These are phyloP conservation scores for Nemotelus pantherinus DNA, from an alignment of 2,888 invertebrate species.

Conservation along the genomic window DNA sequence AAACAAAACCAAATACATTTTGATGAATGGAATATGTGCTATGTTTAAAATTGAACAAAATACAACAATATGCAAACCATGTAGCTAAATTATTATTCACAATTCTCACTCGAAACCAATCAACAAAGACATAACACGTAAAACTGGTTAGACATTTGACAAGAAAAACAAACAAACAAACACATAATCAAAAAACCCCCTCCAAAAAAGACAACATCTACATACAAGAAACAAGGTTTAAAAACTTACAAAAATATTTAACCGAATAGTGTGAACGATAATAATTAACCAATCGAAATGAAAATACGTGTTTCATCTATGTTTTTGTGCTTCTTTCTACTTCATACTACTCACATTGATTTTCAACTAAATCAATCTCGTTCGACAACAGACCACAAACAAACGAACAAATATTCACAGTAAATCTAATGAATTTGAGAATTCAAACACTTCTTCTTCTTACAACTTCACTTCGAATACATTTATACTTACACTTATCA, in stretches of 20 bases:
- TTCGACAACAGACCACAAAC: no score
- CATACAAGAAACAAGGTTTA: neutral
- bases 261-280: neutral
- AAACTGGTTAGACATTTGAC: no score
- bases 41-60: slow-evolving; percentile 9
- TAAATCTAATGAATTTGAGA: no score
- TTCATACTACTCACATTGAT: slow-evolving; percentile 5
- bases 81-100: slow-evolving; percentile 13
- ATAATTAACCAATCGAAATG: neutral
- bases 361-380: neutral
- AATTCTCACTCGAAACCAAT: no score
- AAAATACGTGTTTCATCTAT: slow-evolving; percentile 19
- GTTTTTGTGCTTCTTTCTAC: slow-evolving; percentile 6
- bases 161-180: neutral
- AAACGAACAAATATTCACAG: no score
- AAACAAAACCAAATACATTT: neutral
- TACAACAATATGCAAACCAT: neutral
- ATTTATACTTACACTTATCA: neutral
- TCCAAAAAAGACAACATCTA: slow-evolving; percentile 4
- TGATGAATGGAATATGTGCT: neutral
- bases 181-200: slow-evolving; percentile 29
- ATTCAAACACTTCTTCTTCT: no score
- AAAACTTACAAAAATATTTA: slow-evolving; percentile 5
- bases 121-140: no score
- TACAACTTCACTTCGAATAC: no score